Evolutionary conservation across 2,113 vertebrate genomes (phyloP), one percentile per base, ranked within the genome.

Genomic region (Onychostoma macrolepis): DNA sequence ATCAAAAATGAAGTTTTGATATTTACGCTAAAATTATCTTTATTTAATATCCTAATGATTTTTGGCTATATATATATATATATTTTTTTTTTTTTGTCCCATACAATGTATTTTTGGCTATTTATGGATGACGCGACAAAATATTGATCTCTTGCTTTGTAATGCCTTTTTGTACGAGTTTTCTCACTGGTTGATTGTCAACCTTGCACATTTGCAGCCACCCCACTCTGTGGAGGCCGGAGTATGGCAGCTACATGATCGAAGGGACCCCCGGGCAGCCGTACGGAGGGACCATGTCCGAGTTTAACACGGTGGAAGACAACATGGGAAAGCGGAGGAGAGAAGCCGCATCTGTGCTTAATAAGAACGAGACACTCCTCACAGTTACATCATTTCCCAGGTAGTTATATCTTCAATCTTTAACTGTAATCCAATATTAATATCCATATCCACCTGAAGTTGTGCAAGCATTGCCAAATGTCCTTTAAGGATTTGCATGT

Each of bases 171-270:
- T 63, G 5, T 7, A 24, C 9, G 24, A 61, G 58, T n/a, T 61
- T n/a, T 61, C 58, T 65, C 6, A 28, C 1, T 28, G 5, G 63
- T 65, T 75, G 38, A n/a, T 38, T 75, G 21, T 41, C 21, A 24
- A 5, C 21, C 24, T 43, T 75, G 30, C 4, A 0, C 10, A 21
- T 78, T 17, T 15, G 1, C 76, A 99, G 98, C 91, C 98, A 99
- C 87, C 98, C 98, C 33, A 99, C 98, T 0, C 96, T 99, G 45
- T 99, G 98, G 98, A 97, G 98, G 90, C 98, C 98, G 19, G 98
- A 99, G 87, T 99, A 99, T 58, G 96, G 96, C 90, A 98, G 97
- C 90, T 99, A 99, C 92, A 99, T 99, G 98, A 99, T 99, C 30
- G 98, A 99, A 88, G 98, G 98, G 24, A 99, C 98, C 0, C 98